phyloP scores from a whole-genome alignment of 2,888 invertebrate species.

The Phrixothrix hirtus region DNA sequence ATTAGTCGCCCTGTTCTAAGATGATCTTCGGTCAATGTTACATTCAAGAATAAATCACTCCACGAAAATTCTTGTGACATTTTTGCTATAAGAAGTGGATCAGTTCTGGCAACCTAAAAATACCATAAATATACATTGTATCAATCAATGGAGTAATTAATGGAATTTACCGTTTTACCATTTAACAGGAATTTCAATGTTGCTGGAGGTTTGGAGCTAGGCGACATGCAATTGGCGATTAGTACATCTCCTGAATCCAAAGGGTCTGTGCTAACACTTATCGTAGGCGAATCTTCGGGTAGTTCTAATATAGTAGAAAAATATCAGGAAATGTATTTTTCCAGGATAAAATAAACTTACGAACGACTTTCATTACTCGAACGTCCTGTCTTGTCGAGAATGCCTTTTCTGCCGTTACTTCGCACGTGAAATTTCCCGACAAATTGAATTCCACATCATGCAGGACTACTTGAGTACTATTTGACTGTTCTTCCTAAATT shows the following conservation, averaged over 20 bases:
- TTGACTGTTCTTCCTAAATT: constrained; percentile 68
- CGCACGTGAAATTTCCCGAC: constrained; percentile 79
- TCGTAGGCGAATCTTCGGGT: constrained; percentile 69
- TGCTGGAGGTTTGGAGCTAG: constrained; percentile 74
- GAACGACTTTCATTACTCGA: constrained; percentile 72
- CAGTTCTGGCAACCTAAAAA: constrained; percentile 43
- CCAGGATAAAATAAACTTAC: constrained; percentile 59
- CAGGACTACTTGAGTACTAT: constrained; percentile 74
- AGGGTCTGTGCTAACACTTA: constrained; percentile 72
- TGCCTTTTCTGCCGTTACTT: constrained; percentile 72
- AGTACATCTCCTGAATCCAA: constrained; percentile 76
- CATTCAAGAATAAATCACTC: constrained; percentile 63
- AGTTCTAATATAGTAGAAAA: constrained; percentile 60
- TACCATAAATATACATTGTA: background rate
- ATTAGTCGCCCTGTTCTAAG: constrained; percentile 67
- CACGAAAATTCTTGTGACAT: constrained; percentile 59
- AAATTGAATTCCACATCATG: constrained; percentile 70
- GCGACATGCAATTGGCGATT: constrained; percentile 78
- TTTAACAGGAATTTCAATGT: constrained; percentile 77
- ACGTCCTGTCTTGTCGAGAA: constrained; percentile 69
- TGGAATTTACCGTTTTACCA: constrained; percentile 68
- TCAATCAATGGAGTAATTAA: background rate
- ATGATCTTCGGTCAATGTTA: constrained; percentile 62
- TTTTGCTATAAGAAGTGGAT: constrained; percentile 56
- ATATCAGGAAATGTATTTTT: background rate